Evolutionary conservation across 2,113 vertebrate species (phyloP), one percentile per base, ranked within the genome.

Genomic region (Elanus axillaris): DNA sequence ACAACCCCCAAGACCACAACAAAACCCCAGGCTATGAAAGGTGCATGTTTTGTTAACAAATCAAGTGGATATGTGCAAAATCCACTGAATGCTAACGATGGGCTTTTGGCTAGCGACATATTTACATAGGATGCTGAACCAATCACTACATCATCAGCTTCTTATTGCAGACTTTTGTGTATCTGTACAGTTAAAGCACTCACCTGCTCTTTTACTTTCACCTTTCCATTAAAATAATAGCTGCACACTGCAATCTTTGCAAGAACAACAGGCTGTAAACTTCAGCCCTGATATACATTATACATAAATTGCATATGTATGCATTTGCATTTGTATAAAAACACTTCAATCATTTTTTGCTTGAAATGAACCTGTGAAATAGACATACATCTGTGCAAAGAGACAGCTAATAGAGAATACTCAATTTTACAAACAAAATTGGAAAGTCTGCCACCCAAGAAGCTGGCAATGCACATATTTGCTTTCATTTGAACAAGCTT

Each of bases 171-270:
- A 94, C 80, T 96, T 96, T 38, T 56, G 18, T 77, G 12, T 31
- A 73, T 73, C 50, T 82, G 29, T 29, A 67, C 53, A 72, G 83
- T 58, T 90, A 92, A 84, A 93, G 64, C 86, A 77, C 55, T 95
- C 93, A 45, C 72, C 66, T 87, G 66, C 86, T 85, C 45, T 94
- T 92, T 73, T 75, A 42, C 38, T 96, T 95, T 96, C 89, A 94
- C 78, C 91, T 96, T 96, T 91, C 83, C 93, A 94, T 87, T 96
- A 91, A 94, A 97, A 95, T 94, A 96, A 94, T 94, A 85, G 81
- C 77, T 75, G 32, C 68, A 87, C 16, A 42, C 53, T 77, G 87
- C 69, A 94, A 68, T 85, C 83, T 96, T 96, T 82, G 66, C 58
- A 90, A 94, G 86, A 96, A 94, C 83, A 92, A 93, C 45, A 85